Base-by-base conservation (phyloP, 2,113 vertebrate genomes). In the Rhodinocichla rosea region DNA sequence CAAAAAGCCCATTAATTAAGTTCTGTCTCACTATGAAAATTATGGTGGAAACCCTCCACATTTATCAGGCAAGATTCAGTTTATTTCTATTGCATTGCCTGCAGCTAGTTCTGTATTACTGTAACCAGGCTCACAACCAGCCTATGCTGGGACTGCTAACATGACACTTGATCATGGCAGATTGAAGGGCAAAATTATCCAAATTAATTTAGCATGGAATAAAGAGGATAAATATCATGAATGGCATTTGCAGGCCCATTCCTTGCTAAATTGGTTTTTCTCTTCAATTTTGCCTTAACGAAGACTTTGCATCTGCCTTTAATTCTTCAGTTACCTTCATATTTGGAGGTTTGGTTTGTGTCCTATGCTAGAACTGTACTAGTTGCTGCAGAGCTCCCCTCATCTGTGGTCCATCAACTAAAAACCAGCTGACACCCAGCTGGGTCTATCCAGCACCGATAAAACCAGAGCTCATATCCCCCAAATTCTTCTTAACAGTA, bases 341-440 rank as follows among this genome's bases (percentile, higher is more conserved):
- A 20, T 69, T 70, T 21, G 42, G 39, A 88, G 56, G 55, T 70
- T 84, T 64, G 22, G 19, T 30, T 75, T 79, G 52, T 55, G 60
- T 44, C 47, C 32, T 63, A 1, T 1, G 8, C 55, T 50, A 55
- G 64, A 70, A 67, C 18, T 44, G 20, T 1, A 19, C 27, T 28
- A 50, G 24, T 3, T 70, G 47, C 69, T 2, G 1, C 0, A 0
- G 19, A 1, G 0, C 16, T 77, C 23, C 64, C 24, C 20, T 67
- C 33, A 24, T 1, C 73, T 79, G 42, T 39, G 42, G n/a, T 57
- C 24, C 56, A 24, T 44, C 32, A 30, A 4, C 39, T 39, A 32
- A 84, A 62, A 69, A 42, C 3, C 68, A 77, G 59, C 63, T 55
- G 35, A 49, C 45, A 70, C 7, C 23, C 42, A 70, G 6, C 14